These are phyloP conservation scores for Lydus trimaculatus DNA, from an alignment of 2,888 invertebrate genomes.

Conservation along the genomic window DNA sequence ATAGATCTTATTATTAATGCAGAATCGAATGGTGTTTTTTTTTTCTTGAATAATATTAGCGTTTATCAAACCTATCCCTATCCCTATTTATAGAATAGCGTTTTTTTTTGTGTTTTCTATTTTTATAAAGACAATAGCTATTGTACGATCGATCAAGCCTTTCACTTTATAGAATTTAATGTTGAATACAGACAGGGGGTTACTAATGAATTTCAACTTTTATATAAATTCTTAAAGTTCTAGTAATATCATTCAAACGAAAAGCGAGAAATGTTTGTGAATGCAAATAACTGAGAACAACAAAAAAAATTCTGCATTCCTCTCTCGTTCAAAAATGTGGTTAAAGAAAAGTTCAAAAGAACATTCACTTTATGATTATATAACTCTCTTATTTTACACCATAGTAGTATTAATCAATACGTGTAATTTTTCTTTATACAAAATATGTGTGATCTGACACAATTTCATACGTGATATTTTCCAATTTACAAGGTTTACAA, in stretches of 20 bases:
- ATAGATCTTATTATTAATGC: background rate
- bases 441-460: background rate
- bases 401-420: background rate
- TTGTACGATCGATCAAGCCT: background rate
- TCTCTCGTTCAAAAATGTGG: background rate
- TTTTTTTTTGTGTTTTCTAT: background rate
- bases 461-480: background rate
- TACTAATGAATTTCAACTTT: background rate
- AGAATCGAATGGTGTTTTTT: background rate
- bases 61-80: background rate
- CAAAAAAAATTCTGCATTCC: slow-evolving; percentile 1
- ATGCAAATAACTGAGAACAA: background rate
- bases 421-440: background rate
- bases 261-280: background rate
- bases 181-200: background rate
- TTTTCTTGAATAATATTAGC: background rate
- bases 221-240: background rate
- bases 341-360: slow-evolving; percentile 7
- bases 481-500: background rate
- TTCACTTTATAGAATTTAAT: slow-evolving; percentile 1
- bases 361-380: slow-evolving; percentile 1
- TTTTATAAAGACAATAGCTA: background rate
- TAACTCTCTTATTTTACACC: background rate
- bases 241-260: background rate
- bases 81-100: background rate